These are phyloP conservation scores for Drosophila phalerata DNA, from an alignment of 2,888 invertebrate species.

Conservation along the genomic window DNA sequence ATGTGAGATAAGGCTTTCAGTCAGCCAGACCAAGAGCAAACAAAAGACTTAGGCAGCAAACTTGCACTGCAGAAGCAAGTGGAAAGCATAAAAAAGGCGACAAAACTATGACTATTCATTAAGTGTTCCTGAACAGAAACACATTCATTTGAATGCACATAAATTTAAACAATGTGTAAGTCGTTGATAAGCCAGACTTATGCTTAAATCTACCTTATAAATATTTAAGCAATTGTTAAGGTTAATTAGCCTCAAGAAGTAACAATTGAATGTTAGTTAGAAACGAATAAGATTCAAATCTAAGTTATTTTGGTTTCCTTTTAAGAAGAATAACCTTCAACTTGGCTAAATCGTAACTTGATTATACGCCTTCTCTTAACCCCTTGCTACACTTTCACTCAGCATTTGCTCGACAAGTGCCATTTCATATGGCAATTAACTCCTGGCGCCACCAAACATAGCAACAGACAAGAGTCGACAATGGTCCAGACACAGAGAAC, in stretches of 20 bases:
- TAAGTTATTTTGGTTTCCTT: background rate
- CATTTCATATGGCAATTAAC: constrained; percentile 69
- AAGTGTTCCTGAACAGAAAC: constrained; percentile 25
- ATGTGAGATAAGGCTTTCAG: constrained; percentile 44
- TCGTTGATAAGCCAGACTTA: constrained; percentile 39
- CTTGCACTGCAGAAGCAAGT: constrained; percentile 27
- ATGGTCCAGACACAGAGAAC: constrained; percentile 46
- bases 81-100: constrained; percentile 28
- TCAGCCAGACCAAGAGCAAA: constrained; percentile 33
- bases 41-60: constrained; percentile 70
- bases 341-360: constrained; percentile 3
- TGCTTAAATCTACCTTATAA: constrained; percentile 40
- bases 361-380: constrained; percentile 35
- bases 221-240: constrained; percentile 31
- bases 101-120: constrained; percentile 63
- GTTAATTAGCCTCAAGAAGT: constrained; percentile 17
- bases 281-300: constrained; percentile 24
- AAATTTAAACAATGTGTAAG: constrained; percentile 65
- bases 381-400: constrained; percentile 77
- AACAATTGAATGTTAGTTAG: constrained; percentile 22
- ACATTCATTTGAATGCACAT: constrained; percentile 61
- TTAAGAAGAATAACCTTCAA: constrained; percentile 22
- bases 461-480: constrained; percentile 46
- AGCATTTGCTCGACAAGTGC: constrained; percentile 34
- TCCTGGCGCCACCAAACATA: constrained; percentile 76